These are phyloP conservation scores for Melanophora roralis DNA, from an alignment of 2,888 invertebrate species.

Conservation along the genomic window DNA sequence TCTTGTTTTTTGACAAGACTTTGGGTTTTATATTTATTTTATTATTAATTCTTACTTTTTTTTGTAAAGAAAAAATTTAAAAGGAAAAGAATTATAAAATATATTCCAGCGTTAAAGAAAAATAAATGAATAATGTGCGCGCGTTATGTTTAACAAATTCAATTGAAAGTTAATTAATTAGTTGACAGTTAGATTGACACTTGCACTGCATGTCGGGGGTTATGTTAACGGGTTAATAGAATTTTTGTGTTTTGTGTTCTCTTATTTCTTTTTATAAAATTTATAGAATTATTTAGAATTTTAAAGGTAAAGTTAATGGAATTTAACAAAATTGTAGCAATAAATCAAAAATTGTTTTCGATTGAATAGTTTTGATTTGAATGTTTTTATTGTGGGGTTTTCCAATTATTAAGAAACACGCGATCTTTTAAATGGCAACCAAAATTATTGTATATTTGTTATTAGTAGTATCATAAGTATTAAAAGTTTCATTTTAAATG, in stretches of 20 bases:
- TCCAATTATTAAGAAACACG: too few relatives aligned
- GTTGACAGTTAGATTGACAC: slow-evolving; percentile 75
- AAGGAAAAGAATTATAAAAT: background rate
- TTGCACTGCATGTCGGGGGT: slow-evolving; percentile 30
- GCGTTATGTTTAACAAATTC: slow-evolving; percentile 69
- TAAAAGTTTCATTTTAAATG: too few relatives aligned
- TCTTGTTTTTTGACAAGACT: slow-evolving; percentile 67
- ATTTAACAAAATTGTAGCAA: background rate
- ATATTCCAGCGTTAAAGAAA: background rate
- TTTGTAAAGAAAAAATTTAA: background rate
- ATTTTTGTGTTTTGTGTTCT: background rate
- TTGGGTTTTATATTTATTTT: slow-evolving; percentile 25
- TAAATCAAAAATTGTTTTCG: background rate
- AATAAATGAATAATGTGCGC: background rate
- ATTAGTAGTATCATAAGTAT: too few relatives aligned
- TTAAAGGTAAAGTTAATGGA: background rate
- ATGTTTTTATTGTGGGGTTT: background rate
- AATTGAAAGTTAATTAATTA: slow-evolving; percentile 77
- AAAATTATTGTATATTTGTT: too few relatives aligned
- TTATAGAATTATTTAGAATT: slow-evolving; percentile 8
- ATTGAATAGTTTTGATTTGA: background rate
- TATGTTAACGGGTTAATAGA: slow-evolving; percentile 48
- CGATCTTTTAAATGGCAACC: too few relatives aligned
- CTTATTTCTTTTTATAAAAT: background rate
- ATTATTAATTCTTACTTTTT: background rate